Evolutionary conservation across 2,797 vertebrate genomes (phyloP), one percentile per base, ranked within the genome.

Genomic region (Urophycis tenuis): DNA sequence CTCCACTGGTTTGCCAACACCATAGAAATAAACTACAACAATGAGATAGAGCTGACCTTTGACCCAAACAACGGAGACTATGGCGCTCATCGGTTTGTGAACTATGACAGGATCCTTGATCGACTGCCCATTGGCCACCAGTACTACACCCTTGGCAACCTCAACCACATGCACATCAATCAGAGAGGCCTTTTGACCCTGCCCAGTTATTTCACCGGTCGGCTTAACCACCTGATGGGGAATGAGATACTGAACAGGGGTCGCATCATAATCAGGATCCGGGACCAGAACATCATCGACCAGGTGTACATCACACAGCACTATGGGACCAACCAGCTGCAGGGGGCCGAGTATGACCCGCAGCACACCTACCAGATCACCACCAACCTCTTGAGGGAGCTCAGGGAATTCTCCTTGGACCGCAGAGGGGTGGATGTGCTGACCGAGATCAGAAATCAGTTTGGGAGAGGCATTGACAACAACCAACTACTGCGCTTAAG

Each of bases 1-100:
- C 90, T 90, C n/a, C n/a, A n/a, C n/a, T n/a, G n/a, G n/a, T n/a
- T 91, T 77, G 84, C 88, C n/a, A 87, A 85, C 74, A n/a, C 0
- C 3, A 14, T 91, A 15, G 1, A 86, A 0, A 80, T 89, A 0
- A 53, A 88, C 71, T 75, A 78, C 70, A 75, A 78, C 2, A 82
- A 84, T 2, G 2, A 83, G 8, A 77, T 90, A 49, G 0, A 10
- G 15, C 45, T 88, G 74, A 85, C 41, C 11, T 92, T 92, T 75
- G 73, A 89, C 33, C 88, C 90, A 3, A 39, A 85, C 41, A n/a
- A 0, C 0, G 74, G 36, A 10, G 81, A 85, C 49, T 91, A 87
- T 10, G 86, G 86, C 8, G 79, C 88, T 17, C 88, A 92, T 83
- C 72, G 88, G 76, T 92, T 90, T 14, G 83, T 82, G 8, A 91